A percentile compares a stretch with the other conserved stretches of the same genome.
Evolutionary conservation across 2,888 invertebrate species (phyloP).

Genomic region (Sipha maydis): DNA sequence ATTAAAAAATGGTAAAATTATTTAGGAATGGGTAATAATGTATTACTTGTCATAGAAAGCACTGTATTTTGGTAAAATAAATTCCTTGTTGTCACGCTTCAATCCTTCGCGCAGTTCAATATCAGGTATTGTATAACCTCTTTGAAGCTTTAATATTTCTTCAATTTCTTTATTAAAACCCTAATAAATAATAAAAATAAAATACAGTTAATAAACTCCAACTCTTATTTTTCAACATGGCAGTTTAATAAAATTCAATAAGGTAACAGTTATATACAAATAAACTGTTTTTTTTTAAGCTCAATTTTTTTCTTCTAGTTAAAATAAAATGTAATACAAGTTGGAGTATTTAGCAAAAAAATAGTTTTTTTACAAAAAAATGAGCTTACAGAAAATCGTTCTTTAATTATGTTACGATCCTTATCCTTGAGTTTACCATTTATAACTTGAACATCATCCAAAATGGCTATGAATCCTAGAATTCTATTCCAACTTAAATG

Average conservation of each 20-base stretch:
- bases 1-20: background rate
- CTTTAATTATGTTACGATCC: slow-evolving; percentile 86
- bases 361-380: background rate
- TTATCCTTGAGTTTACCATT: slow-evolving; percentile 83
- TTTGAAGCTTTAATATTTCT: slow-evolving; percentile 84
- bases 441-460: slow-evolving; percentile 74
- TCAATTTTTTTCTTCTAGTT: no score
- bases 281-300: background rate
- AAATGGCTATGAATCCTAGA: slow-evolving; percentile 77
- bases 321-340: background rate
- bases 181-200: slow-evolving; percentile 69
- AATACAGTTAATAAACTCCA: background rate
- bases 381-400: slow-evolving; percentile 82
- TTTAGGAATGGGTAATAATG: slow-evolving; percentile 28
- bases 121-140: slow-evolving; percentile 93
- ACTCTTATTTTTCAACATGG: background rate
- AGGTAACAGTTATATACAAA: background rate
- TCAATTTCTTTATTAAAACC: slow-evolving; percentile 97
- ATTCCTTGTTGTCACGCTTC: slow-evolving; percentile 89
- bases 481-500: slow-evolving; percentile 84
- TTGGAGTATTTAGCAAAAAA: background rate
- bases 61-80: slow-evolving; percentile 86
- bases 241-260: background rate
- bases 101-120: slow-evolving; percentile 86
- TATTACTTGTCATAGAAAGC: slow-evolving; percentile 78